Base-by-base conservation (phyloP, 1,140 invertebrate genomes). In the Cardiocondyla obscurior region DNA sequence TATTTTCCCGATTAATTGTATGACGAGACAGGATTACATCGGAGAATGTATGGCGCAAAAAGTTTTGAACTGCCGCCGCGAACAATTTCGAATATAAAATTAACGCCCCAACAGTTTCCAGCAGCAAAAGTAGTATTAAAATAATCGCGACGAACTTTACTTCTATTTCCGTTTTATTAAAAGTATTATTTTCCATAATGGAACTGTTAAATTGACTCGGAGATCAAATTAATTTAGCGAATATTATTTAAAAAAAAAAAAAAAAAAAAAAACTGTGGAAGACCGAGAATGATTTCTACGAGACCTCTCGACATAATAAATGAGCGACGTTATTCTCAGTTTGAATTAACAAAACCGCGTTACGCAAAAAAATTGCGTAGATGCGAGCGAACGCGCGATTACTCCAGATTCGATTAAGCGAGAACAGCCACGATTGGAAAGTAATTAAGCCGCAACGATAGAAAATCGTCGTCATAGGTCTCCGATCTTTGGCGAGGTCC, bases 1-100 rank as follows among this genome's bases (percentile, higher is more conserved):
- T 85, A 90, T 88, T 86, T 89, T 89, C 88, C 84, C 74, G 85
- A 90, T 89, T 89, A 90, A 90, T 90, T 88, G 70, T 67, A 76
- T 60, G 82, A 88, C 82, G 74, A 58, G 46, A 46, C 60, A 42
- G 36, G 82, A 84, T 85, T 89, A 89, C 60, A 67, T 62, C 77
- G 81, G 81, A 82, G 55, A 89, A 90, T 90, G 89, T 79, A 86
- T 70, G 79, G 42, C 77, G 57, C 7, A 81, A 81, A 88, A 88
- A 90, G 89, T 86, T 88, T 76, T 60, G 58, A 88, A 87, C 76
- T 83, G 77, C 83, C 58, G 19, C 39, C 57, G 28, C 25, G 16
- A 72, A 85, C 58, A 30, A 84, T 88, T 87, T 22, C 28, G 67
- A 33, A 4, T 0, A n/a, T 33, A 3, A 33, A 67, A 67, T 10